A percentile compares a stretch with the other conserved stretches of the same genome.
These are phyloP conservation scores for Panurus biarmicus DNA, from an alignment of 2,113 vertebrate species.

Conservation along the genomic window DNA sequence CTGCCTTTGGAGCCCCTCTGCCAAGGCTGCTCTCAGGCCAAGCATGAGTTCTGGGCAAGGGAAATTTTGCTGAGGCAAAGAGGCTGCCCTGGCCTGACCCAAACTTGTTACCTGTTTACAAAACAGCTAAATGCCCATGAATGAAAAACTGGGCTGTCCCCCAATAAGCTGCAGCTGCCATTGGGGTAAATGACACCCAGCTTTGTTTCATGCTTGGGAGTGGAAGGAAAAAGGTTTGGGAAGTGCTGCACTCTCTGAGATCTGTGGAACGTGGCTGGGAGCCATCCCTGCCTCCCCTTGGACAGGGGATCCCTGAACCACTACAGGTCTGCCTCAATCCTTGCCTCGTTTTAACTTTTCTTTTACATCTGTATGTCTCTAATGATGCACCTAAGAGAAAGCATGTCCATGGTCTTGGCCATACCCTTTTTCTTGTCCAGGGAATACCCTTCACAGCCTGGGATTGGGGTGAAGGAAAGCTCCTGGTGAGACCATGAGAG, in stretches of 20 bases:
- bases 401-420: accelerated
- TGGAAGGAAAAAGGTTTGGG: neutral
- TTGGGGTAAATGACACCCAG: neutral
- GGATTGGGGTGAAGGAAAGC: neutral
- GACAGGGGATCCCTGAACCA: neutral
- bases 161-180: neutral
- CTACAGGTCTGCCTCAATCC: neutral
- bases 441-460: accelerated
- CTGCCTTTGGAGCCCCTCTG: neutral
- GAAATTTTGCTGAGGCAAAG: neutral
- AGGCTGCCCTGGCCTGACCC: neutral
- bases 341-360: neutral
- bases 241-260: accelerated
- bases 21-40: neutral
- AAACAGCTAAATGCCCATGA: neutral
- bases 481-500: neutral
- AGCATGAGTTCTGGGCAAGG: accelerated
- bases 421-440: accelerated
- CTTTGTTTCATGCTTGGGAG: neutral
- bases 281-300: neutral
- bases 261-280: accelerated
- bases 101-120: neutral
- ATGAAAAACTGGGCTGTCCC: neutral
- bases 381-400: neutral
- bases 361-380: neutral